phyloP scores from a whole-genome alignment of 2,113 vertebrate species.

The Gavia stellata region DNA sequence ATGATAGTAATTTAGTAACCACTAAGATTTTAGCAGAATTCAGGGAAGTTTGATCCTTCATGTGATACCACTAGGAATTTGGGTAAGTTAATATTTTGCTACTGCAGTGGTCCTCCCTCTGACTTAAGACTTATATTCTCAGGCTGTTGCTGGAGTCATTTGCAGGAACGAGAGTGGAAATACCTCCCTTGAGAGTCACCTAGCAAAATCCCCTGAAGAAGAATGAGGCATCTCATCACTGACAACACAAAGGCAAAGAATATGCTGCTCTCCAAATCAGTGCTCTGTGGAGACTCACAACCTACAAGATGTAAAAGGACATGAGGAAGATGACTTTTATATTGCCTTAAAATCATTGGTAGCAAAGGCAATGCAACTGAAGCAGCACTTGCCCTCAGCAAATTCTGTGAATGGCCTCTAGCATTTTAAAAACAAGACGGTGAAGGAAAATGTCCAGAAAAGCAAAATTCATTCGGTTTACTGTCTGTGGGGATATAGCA shows the following conservation, averaged over 20 bases:
- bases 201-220: not conserved
- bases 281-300: not conserved
- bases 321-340: not conserved
- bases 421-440: not conserved
- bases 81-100: not conserved
- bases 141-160: not conserved
- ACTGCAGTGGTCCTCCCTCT: not conserved
- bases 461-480: not conserved
- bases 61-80: not conserved
- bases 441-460: not conserved
- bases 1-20: not conserved
- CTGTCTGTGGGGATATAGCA: not conserved
- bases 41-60: not conserved
- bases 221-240: not conserved
- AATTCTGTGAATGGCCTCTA: not conserved
- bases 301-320: not conserved
- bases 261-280: not conserved
- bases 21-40: not conserved
- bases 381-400: not conserved
- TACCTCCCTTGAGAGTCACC: not conserved
- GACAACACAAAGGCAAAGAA: conserved; percentile 1
- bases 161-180: not conserved
- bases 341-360: not conserved
- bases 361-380: not conserved
- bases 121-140: not conserved